Evolutionary conservation across 2,797 vertebrate genomes (phyloP), one percentile per base, ranked within the genome.

Genomic region (Leptodactylus fallax): DNA sequence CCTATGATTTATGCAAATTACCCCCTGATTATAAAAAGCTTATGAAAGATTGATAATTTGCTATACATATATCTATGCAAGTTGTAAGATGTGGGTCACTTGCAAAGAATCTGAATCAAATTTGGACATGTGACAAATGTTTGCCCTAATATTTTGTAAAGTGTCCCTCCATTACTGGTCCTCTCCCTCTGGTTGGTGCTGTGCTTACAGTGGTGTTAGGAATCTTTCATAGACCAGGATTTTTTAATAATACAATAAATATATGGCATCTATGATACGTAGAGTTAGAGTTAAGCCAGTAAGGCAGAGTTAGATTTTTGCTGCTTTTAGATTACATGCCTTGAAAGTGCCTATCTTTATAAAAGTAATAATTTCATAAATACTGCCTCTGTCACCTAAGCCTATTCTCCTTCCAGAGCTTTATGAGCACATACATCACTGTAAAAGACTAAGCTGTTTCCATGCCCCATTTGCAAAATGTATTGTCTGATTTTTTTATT

Each of bases 291-390:
- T 60, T 80, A 80, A 80, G 9, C 11, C 55, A 61, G 60, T 14
- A 21, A 16, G 9, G 17, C 19, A 80, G 36, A 45, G 69, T 60
- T 84, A 74, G 69, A 74, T 72, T 69, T 55, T 72, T 58, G 53
- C 27, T 56, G 27, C 69, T 74, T 83, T 58, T 58, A 74, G 67
- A 83, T 84, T 84, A 10, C 82, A 60, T 58, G 71, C 19, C 21
- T 74, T 23, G 69, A 74, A 84, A 74, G 82, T 69, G 58, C 19
- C 81, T 56, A 47, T 74, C 55, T 84, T 84, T 84, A 74, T 84
- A 84, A 74, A 84, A 60, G 82, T 74, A 55, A 83, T 83, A 84
- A 74, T 84, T 84, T 84, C 65, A 84, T 84, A 74, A 84, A 60
- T 84, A 60, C 21, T 58, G 82, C 69, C 82, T 84, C 82, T 84